Percentiles rank a stretch among this genome's conserved stretches.
Conservation (phyloP, 2,113 vertebrate species). For the Brachirus orientalis region DNA sequence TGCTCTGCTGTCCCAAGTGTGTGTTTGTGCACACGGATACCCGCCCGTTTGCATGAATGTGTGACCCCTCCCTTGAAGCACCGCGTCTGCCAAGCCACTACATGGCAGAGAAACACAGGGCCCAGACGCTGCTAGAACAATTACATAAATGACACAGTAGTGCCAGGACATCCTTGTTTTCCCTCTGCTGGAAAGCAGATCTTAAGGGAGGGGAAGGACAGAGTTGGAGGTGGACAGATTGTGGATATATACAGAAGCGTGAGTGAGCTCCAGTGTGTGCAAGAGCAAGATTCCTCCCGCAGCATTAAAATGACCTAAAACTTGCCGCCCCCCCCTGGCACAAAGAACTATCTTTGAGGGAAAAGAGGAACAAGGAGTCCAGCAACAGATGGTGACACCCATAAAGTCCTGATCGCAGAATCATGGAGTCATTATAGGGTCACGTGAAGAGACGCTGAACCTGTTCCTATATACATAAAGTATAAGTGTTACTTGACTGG, state of each 20-base stretch:
- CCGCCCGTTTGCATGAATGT: conserved; percentile 20
- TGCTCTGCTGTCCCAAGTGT: conserved; percentile 52
- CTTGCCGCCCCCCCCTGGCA: too few relatives aligned
- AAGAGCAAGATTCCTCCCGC: neutral
- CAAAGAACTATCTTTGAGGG: neutral
- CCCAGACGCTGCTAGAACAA: conserved; percentile 42
- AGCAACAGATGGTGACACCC: neutral
- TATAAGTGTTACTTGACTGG: too few relatives aligned
- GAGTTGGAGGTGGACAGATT: conserved; percentile 29
- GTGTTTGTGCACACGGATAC: conserved; percentile 4
- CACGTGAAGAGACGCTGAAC: neutral
- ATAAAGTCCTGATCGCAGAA: neutral
- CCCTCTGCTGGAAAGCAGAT: conserved; percentile 44
- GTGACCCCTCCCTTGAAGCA: conserved; percentile 47
- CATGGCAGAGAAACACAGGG: conserved; percentile 52
- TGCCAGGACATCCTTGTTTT: conserved; percentile 59
- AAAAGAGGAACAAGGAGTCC: neutral
- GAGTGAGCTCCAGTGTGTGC: neutral
- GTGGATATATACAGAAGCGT: conserved; percentile 6
- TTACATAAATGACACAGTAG: conserved; percentile 53
- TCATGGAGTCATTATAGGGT: neutral
- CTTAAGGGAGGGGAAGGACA: conserved; percentile 13
- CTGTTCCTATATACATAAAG: too few relatives aligned
- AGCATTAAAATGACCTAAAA: neutral
- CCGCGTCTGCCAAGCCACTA: conserved; percentile 50